Evolutionary conservation across 1,140 invertebrate genomes (phyloP).

Genomic region (Drosophila littoralis): DNA sequence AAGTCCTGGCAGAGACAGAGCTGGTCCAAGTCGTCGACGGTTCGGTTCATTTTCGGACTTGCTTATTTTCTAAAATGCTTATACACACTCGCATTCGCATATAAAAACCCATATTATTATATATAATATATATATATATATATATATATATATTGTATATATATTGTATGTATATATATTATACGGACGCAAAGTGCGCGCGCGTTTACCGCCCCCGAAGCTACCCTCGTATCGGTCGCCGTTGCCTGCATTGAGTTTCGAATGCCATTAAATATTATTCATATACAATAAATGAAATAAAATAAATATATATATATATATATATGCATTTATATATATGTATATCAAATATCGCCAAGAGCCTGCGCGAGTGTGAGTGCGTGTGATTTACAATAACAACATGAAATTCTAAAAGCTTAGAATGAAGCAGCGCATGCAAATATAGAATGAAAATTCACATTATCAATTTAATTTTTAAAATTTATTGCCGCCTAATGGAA

Average conservation of each 20-base stretch:
- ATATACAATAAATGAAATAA: conserved; percentile 80
- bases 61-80: conserved; percentile 81
- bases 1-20: conserved; percentile 66
- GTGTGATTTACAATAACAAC: conserved; percentile 40
- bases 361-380: conserved; percentile 41
- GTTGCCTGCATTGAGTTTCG: conserved; percentile 49
- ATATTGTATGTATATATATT: conserved; percentile 72
- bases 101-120: conserved; percentile 70
- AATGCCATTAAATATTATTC: conserved; percentile 77
- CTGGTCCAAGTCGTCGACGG: conserved; percentile 81
- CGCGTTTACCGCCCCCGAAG: conserved; percentile 68
- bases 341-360: conserved; percentile 6
- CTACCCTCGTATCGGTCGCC: conserved; percentile 17
- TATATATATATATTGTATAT: conserved; percentile 53
- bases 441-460: conserved; percentile 33
- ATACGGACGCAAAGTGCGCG: conserved; percentile 70
- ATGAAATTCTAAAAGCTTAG: conserved; percentile 53
- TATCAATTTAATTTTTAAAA: conserved; percentile 45
- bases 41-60: conserved; percentile 82
- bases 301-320: conserved; percentile 55
- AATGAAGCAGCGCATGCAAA: conserved; percentile 24
- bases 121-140: conserved; percentile 75
- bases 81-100: conserved; percentile 56
- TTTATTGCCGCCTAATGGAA: conserved; percentile 41
- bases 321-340: conserved; percentile 29